Percentiles rank a stretch among this genome's conserved stretches.
These are phyloP conservation scores for Himalopsyche kuldschensis DNA, from an alignment of 2,888 invertebrate genomes.

Conservation along the genomic window DNA sequence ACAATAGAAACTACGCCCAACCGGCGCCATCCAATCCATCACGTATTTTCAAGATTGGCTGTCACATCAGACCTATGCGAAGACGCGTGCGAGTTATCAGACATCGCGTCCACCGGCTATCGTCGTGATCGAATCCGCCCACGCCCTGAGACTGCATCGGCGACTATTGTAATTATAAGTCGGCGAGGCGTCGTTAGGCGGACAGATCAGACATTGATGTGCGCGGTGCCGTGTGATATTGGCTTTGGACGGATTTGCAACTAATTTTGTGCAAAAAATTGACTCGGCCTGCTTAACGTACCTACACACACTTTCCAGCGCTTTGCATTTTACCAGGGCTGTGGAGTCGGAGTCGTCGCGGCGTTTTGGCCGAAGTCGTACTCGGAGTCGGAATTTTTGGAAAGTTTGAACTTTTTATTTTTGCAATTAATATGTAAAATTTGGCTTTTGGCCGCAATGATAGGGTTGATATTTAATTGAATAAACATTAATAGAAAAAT, in stretches of 20 bases:
- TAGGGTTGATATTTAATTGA: no score
- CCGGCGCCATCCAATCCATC: not conserved
- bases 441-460: no score
- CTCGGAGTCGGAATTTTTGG: no score
- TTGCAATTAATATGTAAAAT: no score
- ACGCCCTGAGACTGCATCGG: not conserved
- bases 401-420: no score
- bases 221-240: not conserved
- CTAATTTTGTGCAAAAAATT: not conserved
- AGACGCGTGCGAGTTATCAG: not conserved
- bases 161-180: not conserved
- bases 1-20: not conserved
- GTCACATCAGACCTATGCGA: not conserved
- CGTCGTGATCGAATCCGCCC: not conserved
- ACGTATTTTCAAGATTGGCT: not conserved
- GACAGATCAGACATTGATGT: not conserved
- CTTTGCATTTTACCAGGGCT: no score
- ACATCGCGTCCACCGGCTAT: not conserved
- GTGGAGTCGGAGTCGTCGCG: no score
- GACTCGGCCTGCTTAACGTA: no score
- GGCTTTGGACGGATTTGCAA: not conserved
- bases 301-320: no score
- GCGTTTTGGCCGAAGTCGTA: no score
- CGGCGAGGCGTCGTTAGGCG: not conserved
- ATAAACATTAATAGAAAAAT: no score